Conservation (phyloP, 2,113 vertebrate species). For the Talpa occidentalis region DNA sequence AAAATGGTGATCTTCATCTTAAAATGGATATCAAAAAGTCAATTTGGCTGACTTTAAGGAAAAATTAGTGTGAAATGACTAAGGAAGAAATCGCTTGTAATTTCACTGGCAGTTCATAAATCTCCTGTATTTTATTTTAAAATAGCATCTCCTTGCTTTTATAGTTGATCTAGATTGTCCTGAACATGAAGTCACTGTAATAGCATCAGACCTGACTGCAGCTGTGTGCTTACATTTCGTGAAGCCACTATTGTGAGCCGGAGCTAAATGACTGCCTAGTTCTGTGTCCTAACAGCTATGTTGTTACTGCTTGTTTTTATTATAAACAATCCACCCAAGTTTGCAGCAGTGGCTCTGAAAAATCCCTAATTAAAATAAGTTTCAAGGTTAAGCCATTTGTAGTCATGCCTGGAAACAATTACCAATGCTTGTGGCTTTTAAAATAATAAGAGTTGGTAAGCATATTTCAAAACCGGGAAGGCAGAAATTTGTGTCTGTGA, state of each 20-base stretch:
- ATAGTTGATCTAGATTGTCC: not conserved
- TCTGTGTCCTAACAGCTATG: slow-evolving; percentile 20
- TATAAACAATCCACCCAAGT: slow-evolving; percentile 70
- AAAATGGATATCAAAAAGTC: slow-evolving; percentile 1
- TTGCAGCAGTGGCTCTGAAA: slow-evolving; percentile 49
- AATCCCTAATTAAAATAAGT: slow-evolving; percentile 74
- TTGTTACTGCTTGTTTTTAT: slow-evolving; percentile 57
- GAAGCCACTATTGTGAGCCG: not conserved
- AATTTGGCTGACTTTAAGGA: slow-evolving; percentile 1
- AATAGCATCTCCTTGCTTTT: slow-evolving; percentile 32
- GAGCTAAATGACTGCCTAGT: slow-evolving; percentile 36
- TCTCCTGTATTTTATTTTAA: slow-evolving; percentile 45
- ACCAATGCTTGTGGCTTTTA: slow-evolving; percentile 58
- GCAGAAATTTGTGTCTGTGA: slow-evolving; percentile 67
- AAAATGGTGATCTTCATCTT: slow-evolving; percentile 7
- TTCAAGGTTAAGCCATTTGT: slow-evolving; percentile 73
- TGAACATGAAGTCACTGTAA: not conserved
- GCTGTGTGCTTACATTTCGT: slow-evolving; percentile 46
- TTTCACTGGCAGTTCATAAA: slow-evolving; percentile 9
- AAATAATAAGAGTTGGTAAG: slow-evolving; percentile 62
- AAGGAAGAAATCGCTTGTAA: slow-evolving; percentile 15
- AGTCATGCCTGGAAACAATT: slow-evolving; percentile 64
- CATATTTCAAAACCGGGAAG: slow-evolving; percentile 54
- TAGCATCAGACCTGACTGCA: not conserved
- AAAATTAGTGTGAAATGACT: not conserved